phyloP scores from a whole-genome alignment of 2,888 invertebrate species.

The Automeris io region DNA sequence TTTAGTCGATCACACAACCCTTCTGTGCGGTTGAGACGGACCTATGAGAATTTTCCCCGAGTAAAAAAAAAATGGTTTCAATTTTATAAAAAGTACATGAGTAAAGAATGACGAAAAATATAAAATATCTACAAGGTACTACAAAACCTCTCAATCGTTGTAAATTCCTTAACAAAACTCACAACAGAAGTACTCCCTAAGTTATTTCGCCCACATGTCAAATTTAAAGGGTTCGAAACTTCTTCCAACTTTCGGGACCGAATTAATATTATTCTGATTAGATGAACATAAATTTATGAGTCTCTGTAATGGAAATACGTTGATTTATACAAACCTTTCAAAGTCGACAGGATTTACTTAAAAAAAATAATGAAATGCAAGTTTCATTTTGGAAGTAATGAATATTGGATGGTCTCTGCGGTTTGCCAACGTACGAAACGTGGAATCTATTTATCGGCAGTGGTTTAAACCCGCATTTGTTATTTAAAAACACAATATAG shows the following conservation, averaged over 20 bases:
- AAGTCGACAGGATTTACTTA: slow-evolving; percentile 8
- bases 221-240: background rate
- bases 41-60: too few relatives aligned
- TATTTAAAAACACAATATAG: background rate
- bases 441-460: slow-evolving; percentile 5
- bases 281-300: slow-evolving; percentile 41
- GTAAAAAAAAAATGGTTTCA: too few relatives aligned
- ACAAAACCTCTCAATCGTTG: too few relatives aligned
- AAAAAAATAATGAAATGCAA: slow-evolving; percentile 22
- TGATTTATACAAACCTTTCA: slow-evolving; percentile 15
- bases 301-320: slow-evolving; percentile 34
- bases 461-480: slow-evolving; percentile 6
- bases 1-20: too few relatives aligned
- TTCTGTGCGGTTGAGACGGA: too few relatives aligned
- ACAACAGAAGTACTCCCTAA: too few relatives aligned
- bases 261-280: slow-evolving; percentile 48
- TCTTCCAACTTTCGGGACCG: slow-evolving; percentile 17
- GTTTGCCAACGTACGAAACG: slow-evolving; percentile 8
- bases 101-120: too few relatives aligned
- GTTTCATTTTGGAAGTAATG: slow-evolving; percentile 17
- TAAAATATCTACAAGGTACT: too few relatives aligned
- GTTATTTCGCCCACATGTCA: background rate
- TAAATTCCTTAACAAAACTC: background rate
- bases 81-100: too few relatives aligned
- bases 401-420: slow-evolving; percentile 20